Base-by-base conservation (phyloP, 2,888 invertebrate species). In the Scotopteryx bipunctaria region DNA sequence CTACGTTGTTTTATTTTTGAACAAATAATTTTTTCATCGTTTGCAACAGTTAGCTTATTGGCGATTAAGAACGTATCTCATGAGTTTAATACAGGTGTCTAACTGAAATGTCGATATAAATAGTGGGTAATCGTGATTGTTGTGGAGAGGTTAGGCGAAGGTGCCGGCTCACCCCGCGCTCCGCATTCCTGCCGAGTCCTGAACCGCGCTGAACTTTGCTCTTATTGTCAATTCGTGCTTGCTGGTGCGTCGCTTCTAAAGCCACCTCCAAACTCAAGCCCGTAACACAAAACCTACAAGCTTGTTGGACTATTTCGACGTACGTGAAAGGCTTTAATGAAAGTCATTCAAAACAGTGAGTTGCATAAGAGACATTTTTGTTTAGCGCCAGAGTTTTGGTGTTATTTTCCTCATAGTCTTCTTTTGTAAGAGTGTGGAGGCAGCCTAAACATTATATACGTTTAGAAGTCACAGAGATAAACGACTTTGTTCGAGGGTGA, bases 151-250 rank as follows among this genome's bases (percentile, higher is more conserved):
- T 77, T 76, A 69, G 68, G 37, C 76, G 76, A 74, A 73, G 77
- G 81, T 79, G 69, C 73, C 61, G 69, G 71, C 71, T 71, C 69
- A 67, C 73, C 76, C 78, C 78, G 76, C 80, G 74, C 78, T 81
- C 73, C 69, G 78, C 87, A 89, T 89, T 88, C 86, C 86, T 83
- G 76, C 74, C 66, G 76, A 83, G 86, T 86, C 86, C 88, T 86
- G 85, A 86, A 84, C 88, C 78, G 74, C 70, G 81, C 78, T 89
- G 88, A 88, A 87, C 89, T 89, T 88, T 90, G 87, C 83, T 87
- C 89, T 89, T 86, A 88, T 87, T 89, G 88, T 86, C 86, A 85
- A 85, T 83, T 87, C 86, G 87, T 88, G 86, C 84, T 83, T 77
- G 76, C 69, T 74, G 73, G 78, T 86, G 83, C 82, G 83, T 85